Evolutionary conservation across 2,113 vertebrate genomes (phyloP), one percentile per base, ranked within the genome.

Genomic region (Fukomys damarensis): DNA sequence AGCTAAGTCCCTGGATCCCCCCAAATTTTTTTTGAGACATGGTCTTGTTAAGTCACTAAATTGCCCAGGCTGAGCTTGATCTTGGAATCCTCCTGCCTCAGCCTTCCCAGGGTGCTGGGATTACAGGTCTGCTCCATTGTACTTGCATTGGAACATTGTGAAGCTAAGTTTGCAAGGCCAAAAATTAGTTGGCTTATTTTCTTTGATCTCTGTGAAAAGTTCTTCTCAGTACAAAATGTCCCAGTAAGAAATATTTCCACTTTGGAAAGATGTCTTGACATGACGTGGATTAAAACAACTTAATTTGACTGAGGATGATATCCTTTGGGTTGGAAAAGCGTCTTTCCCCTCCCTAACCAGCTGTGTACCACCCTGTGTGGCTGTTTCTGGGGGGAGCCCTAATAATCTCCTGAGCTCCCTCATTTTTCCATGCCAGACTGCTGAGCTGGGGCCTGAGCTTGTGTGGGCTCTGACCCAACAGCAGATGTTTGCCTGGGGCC

Each of bases 401-500:
- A 24, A 30, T 61, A 26, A 68, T 52, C 77, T 58, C 80, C 74
- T 30, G 41, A 28, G 86, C 38, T 80, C 41, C 58, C 56, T 76
- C 12, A 0, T 41, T 81, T 63, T 76, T 91, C 90, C 49, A 49
- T 66, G 87, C 92, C 92, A 49, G 41, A 61, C 13, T 43, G 43
- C 6, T 4, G 79, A 76, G 65, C 65, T 8, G 12, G 20, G 68
- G 77, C 54, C 65, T 14, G 54, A 85, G 85, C 92, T 70, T 41
- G 59, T 66, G 86, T 17, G 77, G 87, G 85, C 92, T 95, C 38
- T 86, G 63, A 95, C 90, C 95, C 92, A 66, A 58, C 87, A 81
- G 82, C 74, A 91, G 89, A 94, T 93, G 86, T 88, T 95, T 63
- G 38, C 95, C 94, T 68, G 56, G 80, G 81, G 92, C 96, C 70